phyloP scores from a whole-genome alignment of 2,113 vertebrate genomes.

The Mustelus asterias region DNA sequence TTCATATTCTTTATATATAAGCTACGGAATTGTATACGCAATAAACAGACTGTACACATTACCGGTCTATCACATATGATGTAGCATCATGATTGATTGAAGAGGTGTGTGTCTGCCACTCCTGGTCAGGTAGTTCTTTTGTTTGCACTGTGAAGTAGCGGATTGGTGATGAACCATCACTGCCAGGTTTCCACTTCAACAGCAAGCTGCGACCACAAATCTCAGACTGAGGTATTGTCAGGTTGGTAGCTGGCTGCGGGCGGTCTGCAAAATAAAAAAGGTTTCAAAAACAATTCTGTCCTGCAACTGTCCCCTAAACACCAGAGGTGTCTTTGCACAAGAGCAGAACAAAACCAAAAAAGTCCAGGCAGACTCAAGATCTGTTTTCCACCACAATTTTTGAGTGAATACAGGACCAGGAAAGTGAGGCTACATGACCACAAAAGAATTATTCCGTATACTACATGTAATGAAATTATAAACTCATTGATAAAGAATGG shows the following conservation, averaged over 20 bases:
- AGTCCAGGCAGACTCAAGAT: not conserved
- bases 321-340: not conserved
- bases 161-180: constrained; percentile 78
- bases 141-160: constrained; percentile 82
- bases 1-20: not conserved
- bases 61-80: constrained; percentile 71
- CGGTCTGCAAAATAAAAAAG: constrained; percentile 62
- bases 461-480: no score
- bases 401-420: not conserved
- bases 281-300: not conserved
- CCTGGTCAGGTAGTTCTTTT: constrained; percentile 67
- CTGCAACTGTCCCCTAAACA: not conserved
- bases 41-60: not conserved
- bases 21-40: not conserved
- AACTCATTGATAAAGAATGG: not conserved
- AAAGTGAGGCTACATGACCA: not conserved
- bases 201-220: constrained; percentile 69
- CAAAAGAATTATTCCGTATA: not conserved
- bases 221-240: constrained; percentile 68
- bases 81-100: constrained; percentile 78
- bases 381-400: not conserved
- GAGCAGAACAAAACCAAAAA: not conserved
- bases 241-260: constrained; percentile 74
- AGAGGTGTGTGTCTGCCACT: constrained; percentile 74
- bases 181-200: constrained; percentile 75